Percentiles rank a stretch among this genome's conserved stretches.
Evolutionary conservation across 2,113 vertebrate species (phyloP).

Genomic region (Brachyhypopomus gauderio): DNA sequence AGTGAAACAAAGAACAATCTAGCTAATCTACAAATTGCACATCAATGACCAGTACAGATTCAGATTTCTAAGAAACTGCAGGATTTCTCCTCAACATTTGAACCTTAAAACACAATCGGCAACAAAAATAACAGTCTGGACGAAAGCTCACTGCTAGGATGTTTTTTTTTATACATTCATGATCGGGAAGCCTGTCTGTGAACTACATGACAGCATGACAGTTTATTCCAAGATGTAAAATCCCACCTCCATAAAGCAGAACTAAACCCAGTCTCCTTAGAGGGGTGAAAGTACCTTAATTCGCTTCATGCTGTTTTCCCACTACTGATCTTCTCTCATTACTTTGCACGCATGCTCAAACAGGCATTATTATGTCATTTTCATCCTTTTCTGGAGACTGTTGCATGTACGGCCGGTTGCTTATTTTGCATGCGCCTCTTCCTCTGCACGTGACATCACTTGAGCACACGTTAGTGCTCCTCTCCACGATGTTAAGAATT

Average conservation of each 20-base stretch:
- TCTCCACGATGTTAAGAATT: constrained; percentile 5
- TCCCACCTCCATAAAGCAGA: neutral
- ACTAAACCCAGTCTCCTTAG: neutral
- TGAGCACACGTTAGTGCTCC: constrained; percentile 4
- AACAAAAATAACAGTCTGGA: too few species aligned
- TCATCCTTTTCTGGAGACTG: neutral
- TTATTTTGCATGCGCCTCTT: constrained; percentile 30
- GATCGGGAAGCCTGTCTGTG: too few species aligned
- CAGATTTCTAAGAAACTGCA: too few species aligned
- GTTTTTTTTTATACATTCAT: too few species aligned
- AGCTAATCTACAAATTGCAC: neutral
- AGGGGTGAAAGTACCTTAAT: neutral
- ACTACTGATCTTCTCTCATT: neutral
- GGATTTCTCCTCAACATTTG: too few species aligned
- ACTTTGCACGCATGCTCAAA: neutral
- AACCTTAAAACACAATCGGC: too few species aligned
- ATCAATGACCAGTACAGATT: neutral
- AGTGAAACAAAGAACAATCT: constrained; percentile 18
- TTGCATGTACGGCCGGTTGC: neutral
- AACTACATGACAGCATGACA: too few species aligned
- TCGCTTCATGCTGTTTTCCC: neutral
- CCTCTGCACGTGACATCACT: constrained; percentile 20
- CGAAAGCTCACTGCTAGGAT: too few species aligned
- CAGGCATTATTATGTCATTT: neutral
- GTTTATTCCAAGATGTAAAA: too few species aligned